These are phyloP conservation scores for Rhegmatorhina hoffmannsi DNA, from an alignment of 2,113 vertebrate species.

Conservation along the genomic window DNA sequence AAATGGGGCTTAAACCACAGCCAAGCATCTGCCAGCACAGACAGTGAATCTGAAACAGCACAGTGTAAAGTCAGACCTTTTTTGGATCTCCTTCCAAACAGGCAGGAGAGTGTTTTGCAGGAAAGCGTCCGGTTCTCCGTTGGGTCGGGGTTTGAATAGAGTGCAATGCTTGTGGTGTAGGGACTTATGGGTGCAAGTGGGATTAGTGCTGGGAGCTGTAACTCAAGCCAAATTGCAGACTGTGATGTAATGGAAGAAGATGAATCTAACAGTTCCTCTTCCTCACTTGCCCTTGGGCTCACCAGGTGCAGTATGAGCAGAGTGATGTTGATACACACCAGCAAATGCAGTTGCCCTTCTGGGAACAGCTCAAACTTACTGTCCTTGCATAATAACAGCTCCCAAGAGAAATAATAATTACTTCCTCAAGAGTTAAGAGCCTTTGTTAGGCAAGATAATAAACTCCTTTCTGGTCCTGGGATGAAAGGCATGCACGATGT, in stretches of 20 bases:
- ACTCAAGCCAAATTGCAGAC: not conserved
- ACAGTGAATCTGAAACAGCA: not conserved
- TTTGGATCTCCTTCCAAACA: not conserved
- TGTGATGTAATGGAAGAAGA: not conserved
- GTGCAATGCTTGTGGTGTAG: not conserved
- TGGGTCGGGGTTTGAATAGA: not conserved
- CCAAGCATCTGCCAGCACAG: not conserved
- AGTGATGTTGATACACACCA: not conserved
- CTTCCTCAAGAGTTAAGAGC: slow-evolving; percentile 19
- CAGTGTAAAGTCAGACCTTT: not conserved
- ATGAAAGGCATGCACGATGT: not conserved
- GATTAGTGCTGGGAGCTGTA: not conserved
- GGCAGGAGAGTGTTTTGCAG: not conserved
- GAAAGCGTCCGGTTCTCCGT: fast-evolving
- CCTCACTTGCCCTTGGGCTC: not conserved
- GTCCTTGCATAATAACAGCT: not conserved
- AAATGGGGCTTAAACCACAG: not conserved
- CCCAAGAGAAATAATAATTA: not conserved
- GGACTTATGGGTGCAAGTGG: not conserved
- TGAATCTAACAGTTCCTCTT: not conserved
- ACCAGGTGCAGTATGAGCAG: fast-evolving
- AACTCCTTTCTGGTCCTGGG: not conserved
- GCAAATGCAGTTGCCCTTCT: not conserved
- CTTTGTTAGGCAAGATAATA: slow-evolving; percentile 1
- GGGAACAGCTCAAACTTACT: not conserved